Conservation (phyloP, 1,140 invertebrate genomes). For the Geopemphigus sp. region DNA sequence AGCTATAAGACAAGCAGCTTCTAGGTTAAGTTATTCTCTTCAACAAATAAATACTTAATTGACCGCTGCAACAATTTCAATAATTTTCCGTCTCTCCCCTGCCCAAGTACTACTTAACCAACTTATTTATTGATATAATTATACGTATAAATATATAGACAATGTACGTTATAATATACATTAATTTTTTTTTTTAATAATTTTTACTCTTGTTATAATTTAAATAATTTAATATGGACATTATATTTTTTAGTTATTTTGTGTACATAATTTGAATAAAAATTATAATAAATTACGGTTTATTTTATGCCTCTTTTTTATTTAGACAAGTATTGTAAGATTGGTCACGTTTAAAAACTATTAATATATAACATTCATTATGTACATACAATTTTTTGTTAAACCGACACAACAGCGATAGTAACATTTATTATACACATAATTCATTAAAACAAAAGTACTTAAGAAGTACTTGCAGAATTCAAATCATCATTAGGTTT, state of each 20-base stretch:
- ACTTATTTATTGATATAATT: slow-evolving; percentile 40
- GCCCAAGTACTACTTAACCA: neutral
- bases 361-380: too few species aligned
- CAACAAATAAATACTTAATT: slow-evolving; percentile 11
- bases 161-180: neutral
- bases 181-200: slow-evolving; percentile 27
- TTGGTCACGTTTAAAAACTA: too few species aligned
- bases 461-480: neutral
- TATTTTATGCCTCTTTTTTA: neutral
- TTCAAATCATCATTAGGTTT: slow-evolving; percentile 15
- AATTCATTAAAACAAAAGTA: neutral
- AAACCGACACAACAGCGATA: too few species aligned
- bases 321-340: neutral
- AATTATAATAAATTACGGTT: slow-evolving; percentile 26
- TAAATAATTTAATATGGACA: slow-evolving; percentile 14
- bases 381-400: too few species aligned
- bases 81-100: neutral
- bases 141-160: slow-evolving; percentile 5
- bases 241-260: slow-evolving; percentile 33
- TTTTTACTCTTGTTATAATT: neutral
- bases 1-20: slow-evolving; percentile 25
- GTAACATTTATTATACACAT: too few species aligned
- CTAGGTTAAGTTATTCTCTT: slow-evolving; percentile 20
- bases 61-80: slow-evolving; percentile 18
- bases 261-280: slow-evolving; percentile 38